Conservation (phyloP, 2,113 vertebrate species). For the Macrotis lagotis region DNA sequence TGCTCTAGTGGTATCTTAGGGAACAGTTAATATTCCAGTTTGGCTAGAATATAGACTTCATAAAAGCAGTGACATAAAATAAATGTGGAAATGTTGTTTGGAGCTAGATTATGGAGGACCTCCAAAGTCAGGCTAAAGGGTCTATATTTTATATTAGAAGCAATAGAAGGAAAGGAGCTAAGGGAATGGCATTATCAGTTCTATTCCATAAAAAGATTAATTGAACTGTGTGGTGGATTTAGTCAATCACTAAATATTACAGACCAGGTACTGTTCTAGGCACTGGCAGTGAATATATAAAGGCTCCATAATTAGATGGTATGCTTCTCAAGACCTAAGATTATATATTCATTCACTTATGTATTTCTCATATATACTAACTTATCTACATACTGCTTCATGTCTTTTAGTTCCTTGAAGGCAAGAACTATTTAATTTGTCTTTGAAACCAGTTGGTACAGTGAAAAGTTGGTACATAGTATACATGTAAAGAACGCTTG, state of each 20-base stretch:
- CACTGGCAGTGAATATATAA: background rate
- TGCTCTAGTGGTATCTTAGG: no score
- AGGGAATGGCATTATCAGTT: background rate
- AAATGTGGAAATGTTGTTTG: background rate
- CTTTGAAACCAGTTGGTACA: background rate
- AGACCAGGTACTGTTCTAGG: background rate
- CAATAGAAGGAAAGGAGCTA: background rate
- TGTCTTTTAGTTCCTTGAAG: no score
- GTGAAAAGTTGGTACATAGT: background rate
- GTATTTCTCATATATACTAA: background rate
- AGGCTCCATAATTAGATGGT: background rate
- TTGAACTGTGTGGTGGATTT: background rate
- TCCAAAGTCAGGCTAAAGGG: background rate
- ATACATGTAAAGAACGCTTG: background rate
- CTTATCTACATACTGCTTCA: background rate
- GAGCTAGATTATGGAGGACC: background rate
- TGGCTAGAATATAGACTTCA: background rate
- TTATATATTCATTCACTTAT: background rate
- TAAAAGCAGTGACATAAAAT: background rate
- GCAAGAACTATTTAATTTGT: background rate
- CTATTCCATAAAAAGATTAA: background rate
- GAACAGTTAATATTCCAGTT: background rate
- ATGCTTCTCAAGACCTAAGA: background rate
- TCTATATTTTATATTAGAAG: background rate
- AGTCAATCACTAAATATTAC: conserved; percentile 10